Conservation (phyloP, 2,113 vertebrate species). For the Gadus chalcogrammus region DNA sequence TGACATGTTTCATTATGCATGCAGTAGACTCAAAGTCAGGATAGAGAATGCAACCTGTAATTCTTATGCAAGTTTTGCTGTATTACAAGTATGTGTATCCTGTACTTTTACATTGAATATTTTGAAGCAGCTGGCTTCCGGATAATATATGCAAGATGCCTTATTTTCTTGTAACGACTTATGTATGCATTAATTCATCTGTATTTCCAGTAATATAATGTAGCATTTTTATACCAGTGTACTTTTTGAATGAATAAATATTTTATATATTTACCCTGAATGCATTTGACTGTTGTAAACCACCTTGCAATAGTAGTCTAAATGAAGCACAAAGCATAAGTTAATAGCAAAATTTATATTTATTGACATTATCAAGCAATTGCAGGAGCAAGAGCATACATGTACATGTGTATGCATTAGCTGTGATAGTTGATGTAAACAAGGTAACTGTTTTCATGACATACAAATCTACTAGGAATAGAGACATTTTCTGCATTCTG, state of each 20-base stretch:
- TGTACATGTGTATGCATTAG: background rate
- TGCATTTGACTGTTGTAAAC: background rate
- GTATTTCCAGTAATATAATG: conserved; percentile 75
- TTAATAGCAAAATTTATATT: conserved; percentile 43
- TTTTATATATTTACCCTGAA: conserved; percentile 71
- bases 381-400: conserved; percentile 16
- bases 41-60: conserved; percentile 42
- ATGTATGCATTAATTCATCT: conserved; percentile 67
- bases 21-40: conserved; percentile 24
- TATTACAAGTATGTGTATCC: conserved; percentile 43
- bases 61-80: conserved; percentile 41
- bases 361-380: conserved; percentile 40
- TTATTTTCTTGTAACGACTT: conserved; percentile 56
- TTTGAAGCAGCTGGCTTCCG: conserved; percentile 53
- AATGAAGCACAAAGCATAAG: background rate
- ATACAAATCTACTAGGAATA: conserved; percentile 3
- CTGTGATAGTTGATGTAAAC: conserved; percentile 4
- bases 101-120: conserved; percentile 56
- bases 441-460: conserved; percentile 11
- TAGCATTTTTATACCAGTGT: conserved; percentile 76
- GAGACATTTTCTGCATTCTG: conserved; percentile 18
- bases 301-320: background rate
- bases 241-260: conserved; percentile 76
- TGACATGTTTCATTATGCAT: conserved; percentile 34
- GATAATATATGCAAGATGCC: conserved; percentile 72